Evolutionary conservation across 1,140 invertebrate species (phyloP).

Genomic region (Caerostris darwini): DNA sequence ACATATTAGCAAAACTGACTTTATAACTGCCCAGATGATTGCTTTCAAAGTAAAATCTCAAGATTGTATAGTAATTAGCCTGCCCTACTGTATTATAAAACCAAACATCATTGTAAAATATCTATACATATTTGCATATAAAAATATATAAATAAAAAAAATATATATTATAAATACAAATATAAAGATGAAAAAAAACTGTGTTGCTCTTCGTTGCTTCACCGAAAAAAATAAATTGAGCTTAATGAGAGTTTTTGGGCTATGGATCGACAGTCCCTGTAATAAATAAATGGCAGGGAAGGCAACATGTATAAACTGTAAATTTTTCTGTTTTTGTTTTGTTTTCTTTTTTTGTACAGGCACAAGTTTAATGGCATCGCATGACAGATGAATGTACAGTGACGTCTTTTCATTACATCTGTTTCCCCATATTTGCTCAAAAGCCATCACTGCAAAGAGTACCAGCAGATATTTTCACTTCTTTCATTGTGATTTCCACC

Average conservation of each 20-base stretch:
- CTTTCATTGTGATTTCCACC: slow-evolving; percentile 79
- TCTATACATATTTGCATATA: slow-evolving; percentile 77
- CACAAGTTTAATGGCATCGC: slow-evolving; percentile 61
- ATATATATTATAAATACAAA: slow-evolving; percentile 68
- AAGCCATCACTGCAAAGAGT: slow-evolving; percentile 72
- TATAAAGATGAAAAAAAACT: slow-evolving; percentile 66
- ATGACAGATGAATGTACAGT: slow-evolving; percentile 60
- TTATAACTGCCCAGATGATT: slow-evolving; percentile 70
- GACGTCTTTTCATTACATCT: slow-evolving; percentile 76
- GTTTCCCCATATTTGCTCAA: slow-evolving; percentile 80
- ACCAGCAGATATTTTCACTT: slow-evolving; percentile 81
- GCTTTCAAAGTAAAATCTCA: slow-evolving; percentile 76
- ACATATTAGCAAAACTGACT: slow-evolving; percentile 73
- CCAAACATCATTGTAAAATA: slow-evolving; percentile 76
- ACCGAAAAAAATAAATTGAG: slow-evolving; percentile 74
- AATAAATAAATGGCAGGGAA: slow-evolving; percentile 61
- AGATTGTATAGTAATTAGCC: slow-evolving; percentile 72
- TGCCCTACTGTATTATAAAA: slow-evolving; percentile 62
- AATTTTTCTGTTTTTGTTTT: slow-evolving; percentile 72
- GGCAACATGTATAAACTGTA: slow-evolving; percentile 72
- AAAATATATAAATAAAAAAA: slow-evolving; percentile 57
- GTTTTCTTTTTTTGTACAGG: slow-evolving; percentile 77
- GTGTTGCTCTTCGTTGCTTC: slow-evolving; percentile 76
- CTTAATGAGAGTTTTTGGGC: slow-evolving; percentile 72
- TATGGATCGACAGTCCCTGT: slow-evolving; percentile 62